Conservation (phyloP, 2,113 vertebrate genomes). For the Donacobius atricapilla region DNA sequence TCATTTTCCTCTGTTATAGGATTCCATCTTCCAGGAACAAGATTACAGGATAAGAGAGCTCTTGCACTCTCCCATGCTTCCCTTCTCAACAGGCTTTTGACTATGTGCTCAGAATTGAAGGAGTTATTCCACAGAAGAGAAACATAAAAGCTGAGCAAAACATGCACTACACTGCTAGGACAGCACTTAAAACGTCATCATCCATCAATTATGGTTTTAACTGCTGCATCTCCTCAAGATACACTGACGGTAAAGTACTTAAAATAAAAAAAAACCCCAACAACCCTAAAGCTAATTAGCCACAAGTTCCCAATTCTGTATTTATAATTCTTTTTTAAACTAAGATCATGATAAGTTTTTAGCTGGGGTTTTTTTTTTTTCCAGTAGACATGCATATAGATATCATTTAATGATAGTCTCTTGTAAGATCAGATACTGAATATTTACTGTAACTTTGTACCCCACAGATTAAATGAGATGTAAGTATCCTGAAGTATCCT, state of each 20-base stretch:
- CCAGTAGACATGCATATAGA: background rate
- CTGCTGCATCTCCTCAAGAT: background rate
- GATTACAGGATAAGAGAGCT: background rate
- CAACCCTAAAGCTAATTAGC: background rate
- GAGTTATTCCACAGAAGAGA: background rate
- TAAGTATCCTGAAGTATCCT: too few species aligned
- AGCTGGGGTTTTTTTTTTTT: background rate
- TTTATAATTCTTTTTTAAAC: background rate
- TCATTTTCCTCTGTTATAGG: background rate
- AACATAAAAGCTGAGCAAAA: background rate
- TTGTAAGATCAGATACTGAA: background rate
- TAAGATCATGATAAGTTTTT: background rate
- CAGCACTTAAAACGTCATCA: background rate
- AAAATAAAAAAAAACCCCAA: background rate
- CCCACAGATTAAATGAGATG: background rate
- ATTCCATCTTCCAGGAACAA: background rate
- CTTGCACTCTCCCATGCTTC: background rate
- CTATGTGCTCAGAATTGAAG: background rate
- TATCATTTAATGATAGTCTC: background rate
- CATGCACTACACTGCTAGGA: background rate
- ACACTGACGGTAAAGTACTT: background rate
- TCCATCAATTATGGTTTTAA: background rate
- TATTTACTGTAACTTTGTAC: background rate
- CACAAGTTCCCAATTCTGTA: background rate
- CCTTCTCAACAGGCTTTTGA: background rate